A percentile compares a stretch with the other conserved stretches of the same genome.
These are phyloP conservation scores for Odontomyia ornata DNA, from an alignment of 2,888 invertebrate species.

Conservation along the genomic window DNA sequence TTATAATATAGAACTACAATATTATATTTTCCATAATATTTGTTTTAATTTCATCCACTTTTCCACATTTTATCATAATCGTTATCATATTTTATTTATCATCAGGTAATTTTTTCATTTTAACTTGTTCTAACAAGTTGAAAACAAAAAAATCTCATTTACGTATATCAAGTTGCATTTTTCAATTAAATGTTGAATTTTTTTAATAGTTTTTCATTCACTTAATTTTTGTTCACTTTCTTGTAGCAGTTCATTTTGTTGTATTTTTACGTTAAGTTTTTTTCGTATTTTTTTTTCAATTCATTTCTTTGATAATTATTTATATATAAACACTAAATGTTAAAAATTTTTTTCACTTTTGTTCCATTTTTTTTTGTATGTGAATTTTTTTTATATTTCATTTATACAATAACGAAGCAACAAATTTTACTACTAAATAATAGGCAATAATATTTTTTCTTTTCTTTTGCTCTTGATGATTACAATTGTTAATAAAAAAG, in stretches of 20 bases:
- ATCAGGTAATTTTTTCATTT: slow-evolving; percentile 63
- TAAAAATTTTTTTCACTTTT: slow-evolving; percentile 38
- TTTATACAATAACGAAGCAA: slow-evolving; percentile 52
- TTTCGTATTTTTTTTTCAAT: slow-evolving; percentile 51
- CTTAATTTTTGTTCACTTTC: slow-evolving; percentile 44
- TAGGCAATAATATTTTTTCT: slow-evolving; percentile 34
- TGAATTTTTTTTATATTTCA: slow-evolving; percentile 21
- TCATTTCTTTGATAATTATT: slow-evolving; percentile 45
- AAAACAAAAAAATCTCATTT: slow-evolving; percentile 60
- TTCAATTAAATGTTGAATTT: neutral
- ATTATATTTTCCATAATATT: slow-evolving; percentile 43
- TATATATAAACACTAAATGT: slow-evolving; percentile 43
- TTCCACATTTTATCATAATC: neutral
- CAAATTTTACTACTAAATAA: slow-evolving; percentile 49
- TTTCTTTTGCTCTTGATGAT: neutral
- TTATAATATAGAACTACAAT: slow-evolving; percentile 44
- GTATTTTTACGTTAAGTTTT: slow-evolving; percentile 51
- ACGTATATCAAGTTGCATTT: slow-evolving; percentile 61
- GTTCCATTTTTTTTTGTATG: slow-evolving; percentile 40
- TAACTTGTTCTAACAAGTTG: slow-evolving; percentile 63
- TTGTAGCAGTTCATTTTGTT: slow-evolving; percentile 41
- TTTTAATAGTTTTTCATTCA: too few relatives aligned
- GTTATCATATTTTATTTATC: slow-evolving; percentile 48
- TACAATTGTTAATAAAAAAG: neutral
- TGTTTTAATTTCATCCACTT: slow-evolving; percentile 42